Conservation (phyloP, 2,888 invertebrate genomes). For the Drosophila eohydei region DNA sequence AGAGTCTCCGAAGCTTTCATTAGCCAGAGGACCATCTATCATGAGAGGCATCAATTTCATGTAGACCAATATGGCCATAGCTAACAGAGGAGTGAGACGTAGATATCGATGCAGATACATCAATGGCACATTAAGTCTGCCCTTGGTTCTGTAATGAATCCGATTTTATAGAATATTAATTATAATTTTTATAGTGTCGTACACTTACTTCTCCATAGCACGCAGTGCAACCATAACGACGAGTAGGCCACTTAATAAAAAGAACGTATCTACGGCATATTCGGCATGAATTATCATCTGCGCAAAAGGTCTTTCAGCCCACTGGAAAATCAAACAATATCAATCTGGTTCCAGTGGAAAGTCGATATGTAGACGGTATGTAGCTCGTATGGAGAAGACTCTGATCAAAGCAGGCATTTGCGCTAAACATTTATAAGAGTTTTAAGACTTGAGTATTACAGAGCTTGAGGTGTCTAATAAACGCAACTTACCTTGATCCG, state of each 20-base stretch:
- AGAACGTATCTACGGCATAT: constrained; percentile 87
- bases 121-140: constrained; percentile 65
- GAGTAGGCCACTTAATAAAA: constrained; percentile 87
- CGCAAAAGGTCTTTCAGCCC: constrained; percentile 37
- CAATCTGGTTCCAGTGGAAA: not conserved
- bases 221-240: constrained; percentile 79
- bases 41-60: constrained; percentile 84
- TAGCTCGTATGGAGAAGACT: constrained; percentile 69
- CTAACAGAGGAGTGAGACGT: constrained; percentile 86
- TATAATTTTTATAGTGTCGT: not conserved
- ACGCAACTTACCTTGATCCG: constrained; percentile 37
- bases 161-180: not conserved
- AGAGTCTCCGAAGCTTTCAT: not conserved
- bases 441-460: not conserved
- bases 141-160: constrained; percentile 45
- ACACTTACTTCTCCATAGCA: constrained; percentile 56
- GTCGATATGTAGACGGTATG: too few relatives aligned
- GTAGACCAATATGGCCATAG: constrained; percentile 84
- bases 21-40: constrained; percentile 85
- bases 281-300: constrained; percentile 79
- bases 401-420: constrained; percentile 40
- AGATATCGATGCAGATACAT: constrained; percentile 80
- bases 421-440: not conserved
- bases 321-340: constrained; percentile 31
- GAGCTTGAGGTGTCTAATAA: not conserved